phyloP scores from a whole-genome alignment of 2,797 vertebrate species.

The Aeoliscus strigatus region DNA sequence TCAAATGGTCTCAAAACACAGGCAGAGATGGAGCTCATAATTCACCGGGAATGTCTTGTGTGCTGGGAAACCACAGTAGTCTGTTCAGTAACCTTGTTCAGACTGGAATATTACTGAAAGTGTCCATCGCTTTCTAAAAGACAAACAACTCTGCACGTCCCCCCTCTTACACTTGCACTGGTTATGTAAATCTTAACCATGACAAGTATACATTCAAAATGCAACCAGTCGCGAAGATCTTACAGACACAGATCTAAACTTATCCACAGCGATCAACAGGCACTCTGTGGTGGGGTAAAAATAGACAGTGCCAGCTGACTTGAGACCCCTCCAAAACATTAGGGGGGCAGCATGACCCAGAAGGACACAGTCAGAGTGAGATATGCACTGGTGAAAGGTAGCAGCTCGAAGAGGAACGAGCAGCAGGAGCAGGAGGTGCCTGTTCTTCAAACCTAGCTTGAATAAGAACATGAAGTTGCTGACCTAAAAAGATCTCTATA shows the following conservation, averaged over 20 bases:
- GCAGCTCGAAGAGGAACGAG: neutral
- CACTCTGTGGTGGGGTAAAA: conserved; percentile 45
- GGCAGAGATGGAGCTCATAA: conserved; percentile 23
- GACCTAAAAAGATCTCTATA: neutral
- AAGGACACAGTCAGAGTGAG: conserved; percentile 22
- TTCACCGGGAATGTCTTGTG: conserved; percentile 25
- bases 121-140: neutral
- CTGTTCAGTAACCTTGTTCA: no score
- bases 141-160: neutral
- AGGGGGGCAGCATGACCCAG: conserved; percentile 35
- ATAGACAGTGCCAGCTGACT: conserved; percentile 57
- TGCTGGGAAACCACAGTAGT: conserved; percentile 1
- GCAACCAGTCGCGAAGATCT: conserved; percentile 1
- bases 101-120: neutral
- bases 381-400: neutral
- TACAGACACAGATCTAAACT: conserved; percentile 38
- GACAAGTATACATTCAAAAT: no score
- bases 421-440: conserved; percentile 2
- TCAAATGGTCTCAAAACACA: conserved; percentile 35
- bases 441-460: neutral
- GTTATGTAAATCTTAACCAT: neutral
- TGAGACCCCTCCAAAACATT: conserved; percentile 57
- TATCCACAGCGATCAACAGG: conserved; percentile 50
- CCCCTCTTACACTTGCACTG: neutral
- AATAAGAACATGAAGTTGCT: neutral